Evolutionary conservation across 1,140 invertebrate species (phyloP), one percentile per base, ranked within the genome.

Genomic region (Vollenhovia emeryi): DNA sequence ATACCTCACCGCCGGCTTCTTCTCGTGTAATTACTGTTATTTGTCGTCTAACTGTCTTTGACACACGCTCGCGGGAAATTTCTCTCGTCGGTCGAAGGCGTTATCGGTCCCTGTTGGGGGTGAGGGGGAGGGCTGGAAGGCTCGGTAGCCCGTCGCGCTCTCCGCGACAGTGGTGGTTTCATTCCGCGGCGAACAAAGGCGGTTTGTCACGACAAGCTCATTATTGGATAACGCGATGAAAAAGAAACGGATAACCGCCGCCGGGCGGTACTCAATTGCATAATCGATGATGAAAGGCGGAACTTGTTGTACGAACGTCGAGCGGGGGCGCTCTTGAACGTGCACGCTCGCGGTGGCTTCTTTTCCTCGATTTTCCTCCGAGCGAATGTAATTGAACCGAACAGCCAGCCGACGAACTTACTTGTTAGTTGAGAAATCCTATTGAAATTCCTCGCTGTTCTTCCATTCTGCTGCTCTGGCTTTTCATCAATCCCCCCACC

Each of bases 231-330:
- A 50, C 64, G 33, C 48, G 33, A 36, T 71, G 36, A 71, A 71
- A 62, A 80, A 80, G 18, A 52, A 43, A 69, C 64, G 68, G 50
- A 71, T 57, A 80, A 43, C 36, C 62, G 30, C 45, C 24, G 43
- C 43, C n/a, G n/a, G 30, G 15, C 27, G 55, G 24, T 15, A 43
- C 50, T 80, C 78, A 69, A 71, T 80, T 80, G 50, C 78, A 71
- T 80, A 80, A 80, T 80, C 64, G 40, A 80, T 55, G 64, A 57
- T 71, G 78, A 80, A 71, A 80, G 78, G 24, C 78, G 36, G 24
- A 71, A 36, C 21, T n/a, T 69, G 24, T 79, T 80, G 64, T 43
- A 71, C 11, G 50, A 18, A 30, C 50, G 64, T 57, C 18, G 66
- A 80, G 36, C 62, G 55, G 62, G 55, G 62, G 64, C 64, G 76